phyloP scores from a whole-genome alignment of 2,888 invertebrate genomes.

The Allygus modestus region DNA sequence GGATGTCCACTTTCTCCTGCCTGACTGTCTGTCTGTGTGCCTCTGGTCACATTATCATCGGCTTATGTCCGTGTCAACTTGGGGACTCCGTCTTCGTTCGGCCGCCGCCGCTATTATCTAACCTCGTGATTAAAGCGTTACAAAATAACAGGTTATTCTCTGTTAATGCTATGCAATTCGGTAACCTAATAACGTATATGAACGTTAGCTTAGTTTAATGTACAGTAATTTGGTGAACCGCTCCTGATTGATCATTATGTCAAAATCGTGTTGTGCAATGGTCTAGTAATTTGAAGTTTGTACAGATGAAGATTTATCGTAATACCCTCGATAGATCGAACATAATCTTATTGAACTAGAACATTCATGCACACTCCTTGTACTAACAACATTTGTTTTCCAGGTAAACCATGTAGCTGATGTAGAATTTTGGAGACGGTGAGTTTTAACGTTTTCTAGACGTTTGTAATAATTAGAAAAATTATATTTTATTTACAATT shows the following conservation, averaged over 20 bases:
- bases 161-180: neutral
- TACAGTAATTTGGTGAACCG: neutral
- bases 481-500: too few relatives aligned
- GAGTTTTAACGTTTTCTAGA: too few relatives aligned
- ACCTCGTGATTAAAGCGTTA: neutral
- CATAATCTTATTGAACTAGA: too few relatives aligned
- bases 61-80: slow-evolving; percentile 24
- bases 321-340: too few relatives aligned
- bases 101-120: neutral
- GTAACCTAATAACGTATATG: slow-evolving; percentile 3
- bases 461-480: too few relatives aligned
- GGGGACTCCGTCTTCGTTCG: neutral
- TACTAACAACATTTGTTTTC: too few relatives aligned
- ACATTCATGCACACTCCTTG: too few relatives aligned
- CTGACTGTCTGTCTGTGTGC: neutral
- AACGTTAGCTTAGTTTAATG: neutral
- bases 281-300: too few relatives aligned
- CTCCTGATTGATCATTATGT: neutral
- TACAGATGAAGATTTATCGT: too few relatives aligned
- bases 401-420: too few relatives aligned
- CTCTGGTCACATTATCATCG: slow-evolving; percentile 1
- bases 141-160: slow-evolving; percentile 14
- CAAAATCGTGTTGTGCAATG: neutral
- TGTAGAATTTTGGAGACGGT: too few relatives aligned
- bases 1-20: slow-evolving; percentile 1